phyloP scores from a whole-genome alignment of 35 echinoderm and acorn worm genomes.

The Apostichopus japonicus region DNA sequence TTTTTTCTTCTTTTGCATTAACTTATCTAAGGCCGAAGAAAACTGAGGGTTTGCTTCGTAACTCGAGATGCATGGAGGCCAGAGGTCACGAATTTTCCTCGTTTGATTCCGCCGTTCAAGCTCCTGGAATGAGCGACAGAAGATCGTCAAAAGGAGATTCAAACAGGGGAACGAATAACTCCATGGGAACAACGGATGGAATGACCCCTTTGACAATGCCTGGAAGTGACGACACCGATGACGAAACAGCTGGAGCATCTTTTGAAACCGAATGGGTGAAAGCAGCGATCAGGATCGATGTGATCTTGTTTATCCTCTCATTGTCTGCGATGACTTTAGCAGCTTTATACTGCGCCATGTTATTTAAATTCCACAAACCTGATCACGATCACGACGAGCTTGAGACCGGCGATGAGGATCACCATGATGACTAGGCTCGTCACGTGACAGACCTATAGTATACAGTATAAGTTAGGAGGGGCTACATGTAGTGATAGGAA shows the following conservation, averaged over 20 bases:
- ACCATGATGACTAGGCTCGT: no score
- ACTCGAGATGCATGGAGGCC: no score
- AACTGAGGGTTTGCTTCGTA: no score
- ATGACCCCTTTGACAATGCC: not conserved
- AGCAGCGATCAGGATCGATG: not conserved
- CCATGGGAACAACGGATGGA: not conserved
- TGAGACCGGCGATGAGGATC: not conserved
- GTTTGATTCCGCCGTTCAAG: no score
- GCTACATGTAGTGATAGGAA: no score
- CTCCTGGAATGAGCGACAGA: not conserved
- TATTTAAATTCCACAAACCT: not conserved
- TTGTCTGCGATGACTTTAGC: not conserved
- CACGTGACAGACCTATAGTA: no score
- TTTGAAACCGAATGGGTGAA: conserved; percentile 1
- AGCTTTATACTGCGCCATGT: not conserved
- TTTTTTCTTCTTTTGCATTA: no score
- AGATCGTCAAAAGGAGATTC: not conserved
- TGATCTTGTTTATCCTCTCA: not conserved
- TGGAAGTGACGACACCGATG: not conserved
- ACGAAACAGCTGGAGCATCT: not conserved
- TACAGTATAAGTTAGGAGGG: no score
- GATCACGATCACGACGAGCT: not conserved
- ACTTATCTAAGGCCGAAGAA: no score
- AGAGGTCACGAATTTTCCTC: no score
- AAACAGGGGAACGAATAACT: not conserved